Base-by-base conservation (phyloP, 1,140 invertebrate species). In the Bombus confusus region DNA sequence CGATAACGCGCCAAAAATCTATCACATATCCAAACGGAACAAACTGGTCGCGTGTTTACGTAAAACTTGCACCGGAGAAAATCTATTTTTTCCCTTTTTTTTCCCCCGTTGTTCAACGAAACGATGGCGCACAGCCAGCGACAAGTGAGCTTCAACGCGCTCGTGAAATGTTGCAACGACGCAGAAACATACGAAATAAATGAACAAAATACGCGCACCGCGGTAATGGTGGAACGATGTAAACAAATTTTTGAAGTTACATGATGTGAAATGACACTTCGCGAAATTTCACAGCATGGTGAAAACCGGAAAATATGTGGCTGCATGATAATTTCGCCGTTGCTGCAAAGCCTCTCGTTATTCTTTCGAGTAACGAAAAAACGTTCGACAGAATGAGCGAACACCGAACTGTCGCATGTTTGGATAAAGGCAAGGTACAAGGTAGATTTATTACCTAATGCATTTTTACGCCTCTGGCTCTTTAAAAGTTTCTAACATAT, bases 41-140 rank as follows among this genome's bases (percentile, higher is more conserved):
- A 64, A 68, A 79, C 62, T 78, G 83, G 34, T 79, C 62, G 88
- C 88, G 88, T 87, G 88, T 84, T 74, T 43, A 57, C 80, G 57
- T 15, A 79, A 75, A 83, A 73, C 87, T 74, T 25, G 64, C 28
- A 88, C 66, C 75, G 39, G 41, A 75, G 47, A 68, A 80, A 90
- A 89, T 89, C 88, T 83, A 89, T 89, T 82, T 37, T 34, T 37
- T 22, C 34, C 1, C 18, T 22, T 2, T 18, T 28, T 39, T 39
- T 2, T 5, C 4, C 0, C 22, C 10, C 9, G 18, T 34, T 15
- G 31, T 52, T 52, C 47, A 68, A 34, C 15, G 31, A 68, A 34
- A 68, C 15, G 13, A 18, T 22, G 31, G 66, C 47, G 47, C 22
- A 52, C 15, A 22, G 25, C 31, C 15, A 68, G 10, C 66, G 66